These are phyloP conservation scores for Tillus elongatus DNA, from an alignment of 2,888 invertebrate genomes.

Conservation along the genomic window DNA sequence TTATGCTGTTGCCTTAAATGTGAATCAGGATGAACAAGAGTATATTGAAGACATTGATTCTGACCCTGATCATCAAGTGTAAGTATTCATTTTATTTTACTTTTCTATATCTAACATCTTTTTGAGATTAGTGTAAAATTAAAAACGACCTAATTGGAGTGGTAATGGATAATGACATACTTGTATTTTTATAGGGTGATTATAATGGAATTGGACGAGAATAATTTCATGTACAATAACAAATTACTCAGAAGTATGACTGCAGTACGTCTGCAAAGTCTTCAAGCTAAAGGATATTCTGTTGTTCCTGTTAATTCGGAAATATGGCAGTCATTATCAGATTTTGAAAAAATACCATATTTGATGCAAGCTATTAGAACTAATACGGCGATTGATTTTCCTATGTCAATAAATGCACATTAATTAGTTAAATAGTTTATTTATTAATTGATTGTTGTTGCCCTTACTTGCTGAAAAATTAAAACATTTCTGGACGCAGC, in stretches of 20 bases:
- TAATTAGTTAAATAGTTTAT: too few species aligned
- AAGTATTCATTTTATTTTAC: constrained; percentile 37
- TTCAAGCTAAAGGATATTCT: constrained; percentile 47
- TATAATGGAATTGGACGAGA: neutral
- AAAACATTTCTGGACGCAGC: too few species aligned
- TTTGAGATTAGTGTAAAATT: too few species aligned
- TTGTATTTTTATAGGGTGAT: neutral
- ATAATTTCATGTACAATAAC: neutral
- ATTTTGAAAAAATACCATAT: constrained; percentile 54
- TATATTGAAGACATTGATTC: constrained; percentile 42
- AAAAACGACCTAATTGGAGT: too few species aligned
- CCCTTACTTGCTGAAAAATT: too few species aligned
- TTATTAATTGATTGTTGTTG: too few species aligned
- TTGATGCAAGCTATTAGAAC: too few species aligned
- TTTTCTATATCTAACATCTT: too few species aligned
- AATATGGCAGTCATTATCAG: constrained; percentile 47
- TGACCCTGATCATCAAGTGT: constrained; percentile 42
- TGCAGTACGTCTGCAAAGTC: constrained; percentile 4
- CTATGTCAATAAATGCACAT: too few species aligned
- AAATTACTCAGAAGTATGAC: neutral
- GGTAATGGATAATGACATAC: constrained; percentile 8
- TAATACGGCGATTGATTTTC: too few species aligned
- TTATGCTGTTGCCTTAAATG: constrained; percentile 44
- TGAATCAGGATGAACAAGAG: too few species aligned
- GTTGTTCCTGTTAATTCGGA: constrained; percentile 48